Base-by-base conservation (phyloP, 1,140 invertebrate genomes). In the Aphidius gifuensis region DNA sequence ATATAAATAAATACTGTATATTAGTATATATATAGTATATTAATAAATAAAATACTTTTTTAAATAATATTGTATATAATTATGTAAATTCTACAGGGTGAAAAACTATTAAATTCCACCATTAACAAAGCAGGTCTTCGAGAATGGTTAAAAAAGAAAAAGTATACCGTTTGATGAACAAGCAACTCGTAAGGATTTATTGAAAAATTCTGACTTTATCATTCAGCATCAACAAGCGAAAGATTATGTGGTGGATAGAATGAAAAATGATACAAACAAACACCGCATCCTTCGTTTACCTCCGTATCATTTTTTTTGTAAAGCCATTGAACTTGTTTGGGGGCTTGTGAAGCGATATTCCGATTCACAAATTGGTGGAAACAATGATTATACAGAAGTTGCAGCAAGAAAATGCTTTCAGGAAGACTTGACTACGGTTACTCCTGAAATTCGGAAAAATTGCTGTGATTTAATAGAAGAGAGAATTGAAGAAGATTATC, bases 381-480 rank as follows among this genome's bases (percentile, higher is more conserved):
- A 46, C 9, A n/a, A 58, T 32, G 49, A 51, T 32, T 32, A 7
- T 9, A 39, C 49, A 38, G 49, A 51, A 23, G 49, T 9, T 3
- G 32, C 32, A 23, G 50, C 48, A 9, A 8, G 16, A 9, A 9
- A 9, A 50, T 11, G 11, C 38, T 60, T 47, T 47, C 2, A 38
- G 9, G 39, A 60, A 8, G 48, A 39, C 1, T n/a, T 50, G 32
- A 39, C 32, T 16, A 39, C 32, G 21, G 47, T 60, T n/a, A 60
- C 58, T 9, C 58, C 58, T 2, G 48, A 60, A 23, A 38, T 51
- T 23, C 53, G 58, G 58, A 43, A 39, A 11, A 9, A 51, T 16
- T 47, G 45, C 32, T 46, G 44, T 32, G 45, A 32, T 4, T 23
- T 48, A 48, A 21, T 58, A 4, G 46, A 47, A 38, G 48, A 11